phyloP scores from a whole-genome alignment of 2,888 invertebrate species.

The Drosophila paranaensis region DNA sequence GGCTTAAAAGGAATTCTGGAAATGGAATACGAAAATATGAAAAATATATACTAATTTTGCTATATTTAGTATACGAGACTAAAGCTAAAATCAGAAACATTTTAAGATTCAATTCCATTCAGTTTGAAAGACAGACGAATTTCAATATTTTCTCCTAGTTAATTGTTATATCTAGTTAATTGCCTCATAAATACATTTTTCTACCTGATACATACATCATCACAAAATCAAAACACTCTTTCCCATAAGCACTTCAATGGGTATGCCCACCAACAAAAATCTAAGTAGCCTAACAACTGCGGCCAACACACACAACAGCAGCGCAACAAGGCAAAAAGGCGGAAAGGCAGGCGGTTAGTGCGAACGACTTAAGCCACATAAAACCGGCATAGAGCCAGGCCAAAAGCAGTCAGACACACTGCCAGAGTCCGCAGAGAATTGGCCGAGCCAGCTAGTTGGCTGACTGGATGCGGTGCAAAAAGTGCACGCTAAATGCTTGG shows the following conservation, averaged over 20 bases:
- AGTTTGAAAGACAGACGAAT: neutral
- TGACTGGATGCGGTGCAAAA: slow-evolving; percentile 1
- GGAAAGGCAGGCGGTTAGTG: slow-evolving; percentile 35
- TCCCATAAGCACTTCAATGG: no score
- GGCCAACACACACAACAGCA: slow-evolving; percentile 28
- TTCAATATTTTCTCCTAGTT: neutral
- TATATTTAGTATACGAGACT: no score
- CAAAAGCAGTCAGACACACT: slow-evolving; percentile 37
- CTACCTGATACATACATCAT: neutral
- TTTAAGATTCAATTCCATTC: neutral
- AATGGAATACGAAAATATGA: no score
- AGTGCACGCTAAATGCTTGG: slow-evolving; percentile 59
- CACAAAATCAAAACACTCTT: neutral
- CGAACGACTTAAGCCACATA: slow-evolving; percentile 67
- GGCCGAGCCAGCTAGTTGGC: slow-evolving; percentile 14
- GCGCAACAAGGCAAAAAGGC: slow-evolving; percentile 42
- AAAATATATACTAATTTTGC: no score
- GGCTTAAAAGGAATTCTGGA: no score
- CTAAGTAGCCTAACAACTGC: slow-evolving; percentile 61
- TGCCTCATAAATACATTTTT: neutral
- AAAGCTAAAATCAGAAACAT: no score
- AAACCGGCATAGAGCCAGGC: slow-evolving; percentile 51
- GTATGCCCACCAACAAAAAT: slow-evolving; percentile 14
- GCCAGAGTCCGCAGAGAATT: slow-evolving; percentile 24
- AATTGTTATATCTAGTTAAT: neutral